Evolutionary conservation across 2,888 invertebrate genomes (phyloP).

Genomic region (Anthrax anthrax): DNA sequence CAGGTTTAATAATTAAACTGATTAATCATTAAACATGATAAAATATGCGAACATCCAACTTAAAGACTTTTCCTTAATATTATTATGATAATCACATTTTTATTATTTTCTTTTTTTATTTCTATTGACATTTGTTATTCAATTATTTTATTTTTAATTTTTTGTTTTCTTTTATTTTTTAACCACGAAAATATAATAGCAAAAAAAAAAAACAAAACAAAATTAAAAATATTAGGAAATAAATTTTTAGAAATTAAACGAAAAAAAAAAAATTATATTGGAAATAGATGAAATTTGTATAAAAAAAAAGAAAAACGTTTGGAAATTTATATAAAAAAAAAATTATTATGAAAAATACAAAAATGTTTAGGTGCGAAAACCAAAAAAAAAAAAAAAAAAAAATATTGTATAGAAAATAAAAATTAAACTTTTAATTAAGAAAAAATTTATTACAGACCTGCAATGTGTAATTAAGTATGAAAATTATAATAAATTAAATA

Average conservation of each 20-base stretch:
- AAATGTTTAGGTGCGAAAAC: not conserved
- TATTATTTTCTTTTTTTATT: too few species aligned
- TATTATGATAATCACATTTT: not conserved
- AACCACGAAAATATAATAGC: not conserved
- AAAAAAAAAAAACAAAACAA: not conserved
- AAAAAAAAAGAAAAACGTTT: not conserved
- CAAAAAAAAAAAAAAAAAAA: constrained; percentile 1
- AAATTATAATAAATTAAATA: not conserved
- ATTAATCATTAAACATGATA: too few species aligned
- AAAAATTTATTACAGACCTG: too few species aligned
- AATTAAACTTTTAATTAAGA: not conserved
- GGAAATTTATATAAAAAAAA: not conserved
- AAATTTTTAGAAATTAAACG: not conserved
- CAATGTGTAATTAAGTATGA: too few species aligned
- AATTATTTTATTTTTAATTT: too few species aligned
- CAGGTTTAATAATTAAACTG: too few species aligned
- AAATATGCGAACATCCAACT: too few species aligned
- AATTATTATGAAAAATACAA: not conserved
- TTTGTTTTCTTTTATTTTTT: too few species aligned
- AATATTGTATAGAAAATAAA: not conserved
- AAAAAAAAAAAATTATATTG: constrained; percentile 5
- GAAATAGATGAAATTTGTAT: constrained; percentile 6
- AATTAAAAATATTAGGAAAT: too few species aligned
- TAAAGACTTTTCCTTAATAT: too few species aligned
- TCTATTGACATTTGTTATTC: too few species aligned